phyloP scores from a whole-genome alignment of 1,140 invertebrate species.

The Hermetia illucens region DNA sequence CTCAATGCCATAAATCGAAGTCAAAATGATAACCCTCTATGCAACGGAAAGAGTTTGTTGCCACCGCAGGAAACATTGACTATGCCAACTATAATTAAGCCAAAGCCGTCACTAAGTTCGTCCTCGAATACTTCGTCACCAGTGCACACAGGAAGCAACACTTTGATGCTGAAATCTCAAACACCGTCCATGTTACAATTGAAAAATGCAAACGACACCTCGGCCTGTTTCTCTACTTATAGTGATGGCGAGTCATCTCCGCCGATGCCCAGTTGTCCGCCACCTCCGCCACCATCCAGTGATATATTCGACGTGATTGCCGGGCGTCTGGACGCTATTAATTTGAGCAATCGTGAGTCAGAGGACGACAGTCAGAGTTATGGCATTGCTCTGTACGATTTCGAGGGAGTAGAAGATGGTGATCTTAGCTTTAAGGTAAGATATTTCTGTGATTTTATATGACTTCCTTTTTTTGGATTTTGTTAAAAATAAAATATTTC shows the following conservation, averaged over 20 bases:
- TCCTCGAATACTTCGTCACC: no score
- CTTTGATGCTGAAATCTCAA: background rate
- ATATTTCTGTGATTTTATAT: slow-evolving; percentile 8
- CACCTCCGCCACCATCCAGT: slow-evolving; percentile 50
- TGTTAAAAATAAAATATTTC: slow-evolving; percentile 3
- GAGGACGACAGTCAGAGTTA: slow-evolving; percentile 35
- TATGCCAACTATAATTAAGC: slow-evolving; percentile 53
- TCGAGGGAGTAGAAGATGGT: slow-evolving; percentile 47
- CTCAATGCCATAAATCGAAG: slow-evolving; percentile 15
- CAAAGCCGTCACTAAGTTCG: slow-evolving; percentile 26
- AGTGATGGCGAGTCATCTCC: no score
- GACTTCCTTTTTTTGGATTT: slow-evolving; percentile 8
- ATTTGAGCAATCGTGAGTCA: slow-evolving; percentile 5
- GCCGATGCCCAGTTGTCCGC: slow-evolving; percentile 61
- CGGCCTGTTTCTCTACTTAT: background rate
- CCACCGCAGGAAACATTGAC: slow-evolving; percentile 27
- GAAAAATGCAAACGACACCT: no score
- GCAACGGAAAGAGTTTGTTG: slow-evolving; percentile 27
- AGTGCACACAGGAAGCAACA: background rate
- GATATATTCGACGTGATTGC: slow-evolving; percentile 23
- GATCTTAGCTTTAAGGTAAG: slow-evolving; percentile 60
- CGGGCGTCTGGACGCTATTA: slow-evolving; percentile 22
- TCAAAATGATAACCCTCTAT: slow-evolving; percentile 30
- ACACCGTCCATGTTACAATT: background rate
- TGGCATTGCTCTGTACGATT: slow-evolving; percentile 61